These are phyloP conservation scores for Platygyra sinensis DNA, from an alignment of 64 coral and sea anemone species.

Conservation along the genomic window DNA sequence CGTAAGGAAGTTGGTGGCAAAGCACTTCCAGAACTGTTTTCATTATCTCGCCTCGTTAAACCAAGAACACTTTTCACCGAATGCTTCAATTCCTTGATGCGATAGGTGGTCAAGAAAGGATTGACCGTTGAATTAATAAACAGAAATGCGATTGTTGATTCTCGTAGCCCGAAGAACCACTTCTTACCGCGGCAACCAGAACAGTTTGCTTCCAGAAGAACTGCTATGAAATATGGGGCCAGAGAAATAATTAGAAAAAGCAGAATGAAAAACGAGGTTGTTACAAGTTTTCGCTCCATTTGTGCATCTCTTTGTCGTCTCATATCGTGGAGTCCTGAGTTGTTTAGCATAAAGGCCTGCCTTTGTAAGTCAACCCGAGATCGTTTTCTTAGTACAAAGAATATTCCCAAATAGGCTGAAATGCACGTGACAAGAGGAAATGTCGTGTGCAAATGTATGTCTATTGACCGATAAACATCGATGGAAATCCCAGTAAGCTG, in stretches of 20 bases:
- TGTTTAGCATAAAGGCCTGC: too few species aligned
- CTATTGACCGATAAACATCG: not conserved
- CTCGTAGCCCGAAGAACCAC: not conserved
- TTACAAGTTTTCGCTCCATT: not conserved
- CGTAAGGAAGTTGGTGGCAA: too few species aligned
- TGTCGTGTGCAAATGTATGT: not conserved
- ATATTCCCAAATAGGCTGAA: not conserved
- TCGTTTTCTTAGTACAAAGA: not conserved
- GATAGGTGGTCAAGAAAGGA: constrained; percentile 7
- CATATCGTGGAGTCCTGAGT: not conserved
- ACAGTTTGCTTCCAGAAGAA: not conserved
- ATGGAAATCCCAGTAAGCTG: not conserved
- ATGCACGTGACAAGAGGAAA: not conserved
- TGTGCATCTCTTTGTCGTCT: not conserved
- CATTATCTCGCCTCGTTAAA: not conserved
- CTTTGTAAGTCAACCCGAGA: not conserved
- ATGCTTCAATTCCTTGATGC: constrained; percentile 1
- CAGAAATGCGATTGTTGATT: not conserved
- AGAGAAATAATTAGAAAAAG: constrained; percentile 20
- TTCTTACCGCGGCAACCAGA: not conserved
- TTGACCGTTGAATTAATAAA: not conserved
- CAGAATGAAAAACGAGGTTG: constrained; percentile 19
- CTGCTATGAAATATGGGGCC: not conserved
- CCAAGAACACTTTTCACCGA: not conserved
- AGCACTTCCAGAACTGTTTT: not conserved